Evolutionary conservation across 2,888 invertebrate species (phyloP), one percentile per base, ranked within the genome.

Genomic region (Margaritifera margaritifera): DNA sequence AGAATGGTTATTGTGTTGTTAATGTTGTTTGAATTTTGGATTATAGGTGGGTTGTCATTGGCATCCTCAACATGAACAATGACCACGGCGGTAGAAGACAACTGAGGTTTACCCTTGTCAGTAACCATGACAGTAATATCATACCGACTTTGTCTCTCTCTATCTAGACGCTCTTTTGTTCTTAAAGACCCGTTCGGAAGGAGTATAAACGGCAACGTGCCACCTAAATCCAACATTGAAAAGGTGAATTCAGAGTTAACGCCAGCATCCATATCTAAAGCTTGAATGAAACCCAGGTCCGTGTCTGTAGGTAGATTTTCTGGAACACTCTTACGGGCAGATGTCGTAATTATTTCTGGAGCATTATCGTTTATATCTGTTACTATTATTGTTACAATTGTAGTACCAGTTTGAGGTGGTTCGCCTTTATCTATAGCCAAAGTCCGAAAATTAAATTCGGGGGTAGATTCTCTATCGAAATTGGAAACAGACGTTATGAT

Each of bases 1-100:
- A 65, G n/a, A 58, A 77, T 74, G 27, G 66, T 57, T 11, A 84
- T 80, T 18, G 79, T 80, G 52, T 80, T 69, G 52, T 86, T 83
- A n/a, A 75, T 75, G 22, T 77, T 77, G 63, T 81, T 84, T 18
- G 84, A 84, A 66, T 80, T 82, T 11, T 77, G 68, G 58, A 88
- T 80, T 0, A 69, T 64, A 2, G 88, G 88, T 4, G 77, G 57
- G 62, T 84, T 81, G 62, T 85, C 85, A 57, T 84, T 84, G 11
- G 74, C 77, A 60, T 85, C 85, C n/a, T 69, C 74, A 1, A 85
- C 80, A 31, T 64, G 74, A 25, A 85, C 78, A 1, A 74, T 78
- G 4, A 85, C 79, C 56, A 74, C 74, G 27, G 80, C 78, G 1
- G 80, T 80, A 57, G 76, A 82, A 68, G 72, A 80, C 18, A 74